Conservation (phyloP, 2,888 invertebrate species). For the Branchellion lobata region DNA sequence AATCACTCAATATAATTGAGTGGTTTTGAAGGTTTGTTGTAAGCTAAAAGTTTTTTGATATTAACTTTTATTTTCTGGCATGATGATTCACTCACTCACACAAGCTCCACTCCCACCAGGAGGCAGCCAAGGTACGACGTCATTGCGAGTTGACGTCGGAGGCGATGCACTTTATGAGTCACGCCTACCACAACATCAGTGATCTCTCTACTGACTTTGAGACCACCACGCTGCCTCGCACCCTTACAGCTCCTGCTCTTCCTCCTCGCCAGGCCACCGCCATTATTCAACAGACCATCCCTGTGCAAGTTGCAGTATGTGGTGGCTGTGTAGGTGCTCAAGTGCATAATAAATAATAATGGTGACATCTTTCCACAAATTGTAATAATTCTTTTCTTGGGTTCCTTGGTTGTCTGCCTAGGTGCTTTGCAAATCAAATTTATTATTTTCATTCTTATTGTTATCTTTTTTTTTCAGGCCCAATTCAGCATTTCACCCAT, state of each 20-base stretch:
- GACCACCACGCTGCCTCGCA: conserved; percentile 70
- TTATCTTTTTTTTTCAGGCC: no score
- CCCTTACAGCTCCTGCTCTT: conserved; percentile 62
- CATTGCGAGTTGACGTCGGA: conserved; percentile 76
- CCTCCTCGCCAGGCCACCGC: conserved; percentile 66
- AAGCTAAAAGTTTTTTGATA: no score
- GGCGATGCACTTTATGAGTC: conserved; percentile 80
- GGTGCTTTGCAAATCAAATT: no score
- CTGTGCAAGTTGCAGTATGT: conserved; percentile 67
- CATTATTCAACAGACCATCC: conserved; percentile 70
- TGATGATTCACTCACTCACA: no score
- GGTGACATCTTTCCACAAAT: not conserved
- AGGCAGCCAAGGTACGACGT: conserved; percentile 65
- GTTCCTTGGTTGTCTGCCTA: not conserved
- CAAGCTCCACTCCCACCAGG: not conserved
- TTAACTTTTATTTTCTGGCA: no score
- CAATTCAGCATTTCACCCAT: conserved; percentile 39
- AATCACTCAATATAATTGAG: no score
- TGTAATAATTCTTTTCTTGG: not conserved
- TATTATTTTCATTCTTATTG: no score
- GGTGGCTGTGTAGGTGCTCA: no score
- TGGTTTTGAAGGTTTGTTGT: no score
- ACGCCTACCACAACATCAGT: conserved; percentile 83
- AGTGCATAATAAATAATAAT: not conserved
- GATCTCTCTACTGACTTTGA: conserved; percentile 77